Conservation (phyloP, 2,797 vertebrate species). For the Schizopygopsis malacanthus region DNA sequence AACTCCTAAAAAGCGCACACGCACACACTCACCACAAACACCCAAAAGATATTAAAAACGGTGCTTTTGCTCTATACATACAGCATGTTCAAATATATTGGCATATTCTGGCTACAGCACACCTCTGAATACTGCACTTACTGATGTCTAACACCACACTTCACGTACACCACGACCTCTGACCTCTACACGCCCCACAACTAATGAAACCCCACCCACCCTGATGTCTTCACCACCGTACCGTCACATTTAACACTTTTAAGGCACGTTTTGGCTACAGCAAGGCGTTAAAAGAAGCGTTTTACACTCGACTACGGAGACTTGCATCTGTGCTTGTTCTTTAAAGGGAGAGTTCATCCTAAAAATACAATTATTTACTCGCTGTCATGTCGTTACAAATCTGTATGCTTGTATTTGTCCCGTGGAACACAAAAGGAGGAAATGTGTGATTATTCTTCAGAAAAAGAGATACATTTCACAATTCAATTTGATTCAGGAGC, state of each 20-base stretch:
- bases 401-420: background rate
- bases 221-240: conserved; percentile 60
- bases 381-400: background rate
- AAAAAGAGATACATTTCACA: background rate
- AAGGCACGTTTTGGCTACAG: conserved; percentile 85
- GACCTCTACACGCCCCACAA: conserved; percentile 68
- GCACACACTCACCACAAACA: conserved; percentile 69
- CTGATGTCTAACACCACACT: conserved; percentile 74
- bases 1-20: conserved; percentile 75
- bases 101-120: conserved; percentile 77
- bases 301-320: conserved; percentile 51
- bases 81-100: conserved; percentile 75
- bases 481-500: background rate
- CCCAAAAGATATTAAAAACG: conserved; percentile 74
- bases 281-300: conserved; percentile 82
- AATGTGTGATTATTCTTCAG: background rate
- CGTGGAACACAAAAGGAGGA: conserved; percentile 1
- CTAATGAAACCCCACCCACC: background rate
- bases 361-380: background rate
- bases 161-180: conserved; percentile 81
- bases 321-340: conserved; percentile 36
- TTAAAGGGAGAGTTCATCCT: background rate
- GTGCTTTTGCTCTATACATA: conserved; percentile 66
- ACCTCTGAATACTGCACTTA: conserved; percentile 73
- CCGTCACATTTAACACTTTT: conserved; percentile 74